Conservation (phyloP, 2,797 vertebrate species). For the Diceros bicornis region DNA sequence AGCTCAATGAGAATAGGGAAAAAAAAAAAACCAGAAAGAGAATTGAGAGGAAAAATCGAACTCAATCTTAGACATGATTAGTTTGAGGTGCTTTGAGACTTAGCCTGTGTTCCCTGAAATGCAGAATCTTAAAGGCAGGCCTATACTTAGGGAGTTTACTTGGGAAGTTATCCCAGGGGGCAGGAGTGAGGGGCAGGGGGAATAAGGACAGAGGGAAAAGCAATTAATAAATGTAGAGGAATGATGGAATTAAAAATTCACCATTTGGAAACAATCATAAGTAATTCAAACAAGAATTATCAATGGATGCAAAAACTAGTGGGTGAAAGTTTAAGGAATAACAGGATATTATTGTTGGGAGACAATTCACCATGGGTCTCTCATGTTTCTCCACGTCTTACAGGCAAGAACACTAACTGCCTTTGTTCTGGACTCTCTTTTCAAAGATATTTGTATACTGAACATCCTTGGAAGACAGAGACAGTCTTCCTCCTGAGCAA, state of each 20-base stretch:
- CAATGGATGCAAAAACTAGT: neutral
- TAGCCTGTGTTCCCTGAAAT: neutral
- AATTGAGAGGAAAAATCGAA: neutral
- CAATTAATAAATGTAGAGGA: slow-evolving; percentile 2
- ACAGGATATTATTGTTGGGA: neutral
- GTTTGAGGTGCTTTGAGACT: neutral
- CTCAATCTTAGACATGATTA: neutral
- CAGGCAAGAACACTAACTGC: neutral
- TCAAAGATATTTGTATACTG: neutral
- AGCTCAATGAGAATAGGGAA: neutral
- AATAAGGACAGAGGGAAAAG: neutral
- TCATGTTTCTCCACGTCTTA: neutral
- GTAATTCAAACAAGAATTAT: slow-evolving; percentile 30
- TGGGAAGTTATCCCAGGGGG: neutral
- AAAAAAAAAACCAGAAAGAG: neutral
- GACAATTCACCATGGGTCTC: neutral
- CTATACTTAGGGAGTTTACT: neutral
- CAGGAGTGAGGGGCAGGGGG: neutral
- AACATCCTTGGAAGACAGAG: neutral
- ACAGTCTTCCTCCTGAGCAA: neutral
- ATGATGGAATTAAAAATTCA: neutral
- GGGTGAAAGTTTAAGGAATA: neutral
- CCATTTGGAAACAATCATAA: neutral
- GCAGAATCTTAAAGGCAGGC: neutral
- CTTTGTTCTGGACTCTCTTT: slow-evolving; percentile 4